Conservation (phyloP, 2,113 vertebrate species). For the Lutjanus erythropterus region DNA sequence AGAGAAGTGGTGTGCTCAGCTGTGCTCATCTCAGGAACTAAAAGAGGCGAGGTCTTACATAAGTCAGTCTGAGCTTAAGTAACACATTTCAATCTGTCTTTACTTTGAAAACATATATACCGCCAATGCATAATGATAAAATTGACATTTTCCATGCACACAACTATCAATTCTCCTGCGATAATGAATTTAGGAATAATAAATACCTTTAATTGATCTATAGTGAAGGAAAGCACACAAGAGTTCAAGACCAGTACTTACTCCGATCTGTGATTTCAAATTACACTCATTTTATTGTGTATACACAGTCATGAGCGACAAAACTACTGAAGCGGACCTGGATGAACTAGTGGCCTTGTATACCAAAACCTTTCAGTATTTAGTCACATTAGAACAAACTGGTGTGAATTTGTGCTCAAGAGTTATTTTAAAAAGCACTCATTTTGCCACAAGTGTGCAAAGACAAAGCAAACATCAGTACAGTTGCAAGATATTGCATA, state of each 20-base stretch:
- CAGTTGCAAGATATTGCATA: neutral
- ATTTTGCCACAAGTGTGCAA: neutral
- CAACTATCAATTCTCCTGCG: too few relatives aligned
- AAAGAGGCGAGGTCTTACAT: neutral
- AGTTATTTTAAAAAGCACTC: neutral
- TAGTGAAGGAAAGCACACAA: neutral
- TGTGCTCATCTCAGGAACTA: constrained; percentile 21
- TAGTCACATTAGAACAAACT: too few relatives aligned
- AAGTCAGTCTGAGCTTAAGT: neutral
- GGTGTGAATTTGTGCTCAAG: neutral
- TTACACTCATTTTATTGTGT: neutral
- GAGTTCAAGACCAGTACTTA: neutral
- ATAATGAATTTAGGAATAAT: neutral
- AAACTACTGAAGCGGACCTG: too few relatives aligned
- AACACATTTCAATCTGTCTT: neutral
- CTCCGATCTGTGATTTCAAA: neutral
- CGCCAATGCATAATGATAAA: neutral
- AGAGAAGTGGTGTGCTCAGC: neutral
- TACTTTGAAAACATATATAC: neutral
- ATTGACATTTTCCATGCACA: neutral
- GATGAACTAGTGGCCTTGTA: too few relatives aligned
- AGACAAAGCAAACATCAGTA: neutral
- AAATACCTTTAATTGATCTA: neutral
- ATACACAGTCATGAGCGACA: neutral
- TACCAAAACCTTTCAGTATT: too few relatives aligned